phyloP scores from a whole-genome alignment of 2,113 vertebrate genomes.

The Erinaceus europaeus region DNA sequence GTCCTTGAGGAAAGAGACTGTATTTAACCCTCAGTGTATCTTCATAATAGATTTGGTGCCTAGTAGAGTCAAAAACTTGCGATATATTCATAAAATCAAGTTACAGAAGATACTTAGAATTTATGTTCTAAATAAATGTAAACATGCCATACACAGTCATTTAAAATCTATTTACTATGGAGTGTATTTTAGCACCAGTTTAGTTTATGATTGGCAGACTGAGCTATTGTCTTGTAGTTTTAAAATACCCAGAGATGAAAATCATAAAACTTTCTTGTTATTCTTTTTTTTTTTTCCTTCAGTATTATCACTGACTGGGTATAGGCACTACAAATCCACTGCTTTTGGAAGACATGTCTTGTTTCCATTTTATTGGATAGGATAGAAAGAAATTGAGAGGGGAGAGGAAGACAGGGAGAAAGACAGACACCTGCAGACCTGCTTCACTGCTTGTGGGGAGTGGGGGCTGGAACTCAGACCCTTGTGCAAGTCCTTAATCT shows the following conservation, averaged over 20 bases:
- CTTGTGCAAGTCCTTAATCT: too few species aligned
- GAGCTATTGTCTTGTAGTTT: background rate
- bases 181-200: background rate
- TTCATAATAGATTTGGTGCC: background rate
- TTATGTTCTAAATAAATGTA: background rate
- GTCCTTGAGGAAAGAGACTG: background rate
- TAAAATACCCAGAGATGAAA: background rate
- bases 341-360: too few species aligned
- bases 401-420: too few species aligned
- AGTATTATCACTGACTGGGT: too few species aligned
- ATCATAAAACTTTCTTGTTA: background rate
- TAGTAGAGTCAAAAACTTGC: background rate
- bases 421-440: too few species aligned
- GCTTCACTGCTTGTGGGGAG: too few species aligned
- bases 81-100: conserved; percentile 8
- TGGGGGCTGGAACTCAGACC: too few species aligned
- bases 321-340: too few species aligned
- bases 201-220: background rate
- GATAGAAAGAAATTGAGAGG: too few species aligned
- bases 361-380: too few species aligned
- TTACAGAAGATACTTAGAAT: background rate
- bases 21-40: background rate
- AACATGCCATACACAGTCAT: background rate
- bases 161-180: background rate
- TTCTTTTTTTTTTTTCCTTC: too few species aligned